phyloP scores from a whole-genome alignment of 2,888 invertebrate genomes.

The Nysson spinosus region DNA sequence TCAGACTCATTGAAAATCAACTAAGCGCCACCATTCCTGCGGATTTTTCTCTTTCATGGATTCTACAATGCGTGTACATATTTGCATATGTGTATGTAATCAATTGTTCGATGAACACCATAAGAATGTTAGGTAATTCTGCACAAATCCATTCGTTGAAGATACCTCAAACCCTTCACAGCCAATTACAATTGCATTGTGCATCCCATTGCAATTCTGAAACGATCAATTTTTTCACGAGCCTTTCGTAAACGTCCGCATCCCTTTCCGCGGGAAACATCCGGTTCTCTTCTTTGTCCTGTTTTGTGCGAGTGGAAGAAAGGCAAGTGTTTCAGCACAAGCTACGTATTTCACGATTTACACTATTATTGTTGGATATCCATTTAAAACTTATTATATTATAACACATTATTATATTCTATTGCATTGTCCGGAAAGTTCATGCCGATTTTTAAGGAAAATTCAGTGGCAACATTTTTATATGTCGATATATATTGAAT shows the following conservation, averaged over 20 bases:
- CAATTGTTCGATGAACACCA: neutral
- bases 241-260: conserved; percentile 36
- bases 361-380: no score
- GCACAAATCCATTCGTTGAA: conserved; percentile 38
- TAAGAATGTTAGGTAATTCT: conserved; percentile 24
- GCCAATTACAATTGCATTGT: conserved; percentile 55
- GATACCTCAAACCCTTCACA: conserved; percentile 49
- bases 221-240: conserved; percentile 45
- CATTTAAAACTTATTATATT: no score
- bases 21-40: neutral
- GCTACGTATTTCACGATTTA: no score
- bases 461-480: no score
- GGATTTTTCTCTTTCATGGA: neutral
- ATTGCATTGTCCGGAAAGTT: no score
- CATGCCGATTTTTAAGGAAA: no score
- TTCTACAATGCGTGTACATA: no score
- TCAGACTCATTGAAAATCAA: neutral
- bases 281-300: conserved; percentile 36
- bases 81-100: neutral
- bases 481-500: no score
- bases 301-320: no score
- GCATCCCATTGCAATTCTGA: conserved; percentile 19
- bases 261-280: conserved; percentile 51
- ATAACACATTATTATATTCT: no score
- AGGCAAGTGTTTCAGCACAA: no score